Percentiles rank a stretch among this genome's conserved stretches.
Evolutionary conservation across 2,797 vertebrate species (phyloP).

Genomic region (Coluber constrictor): DNA sequence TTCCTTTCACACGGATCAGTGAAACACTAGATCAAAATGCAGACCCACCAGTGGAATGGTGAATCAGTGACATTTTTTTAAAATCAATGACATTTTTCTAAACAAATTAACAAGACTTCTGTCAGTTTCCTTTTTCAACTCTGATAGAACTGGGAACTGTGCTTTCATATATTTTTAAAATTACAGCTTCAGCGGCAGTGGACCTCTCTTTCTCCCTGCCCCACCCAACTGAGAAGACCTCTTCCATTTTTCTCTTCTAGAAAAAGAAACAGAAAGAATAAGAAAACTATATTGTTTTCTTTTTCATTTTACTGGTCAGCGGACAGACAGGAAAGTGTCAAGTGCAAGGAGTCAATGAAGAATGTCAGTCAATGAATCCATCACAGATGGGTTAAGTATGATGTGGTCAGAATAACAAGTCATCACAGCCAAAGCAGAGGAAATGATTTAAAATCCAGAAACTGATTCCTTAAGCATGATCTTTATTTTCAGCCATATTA

Average conservation of each 20-base stretch:
- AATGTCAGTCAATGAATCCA: neutral
- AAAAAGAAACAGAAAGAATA: neutral
- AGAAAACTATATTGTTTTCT: neutral
- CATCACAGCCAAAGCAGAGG: neutral
- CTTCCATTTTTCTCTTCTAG: neutral
- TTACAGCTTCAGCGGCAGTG: neutral
- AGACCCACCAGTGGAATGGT: neutral
- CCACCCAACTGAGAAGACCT: neutral
- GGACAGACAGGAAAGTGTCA: neutral
- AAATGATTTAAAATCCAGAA: neutral
- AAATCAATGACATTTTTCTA: neutral
- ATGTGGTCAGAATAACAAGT: neutral
- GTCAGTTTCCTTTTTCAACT: neutral
- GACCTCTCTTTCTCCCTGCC: neutral
- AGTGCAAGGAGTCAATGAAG: neutral
- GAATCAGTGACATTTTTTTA: neutral
- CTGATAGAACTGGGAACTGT: neutral
- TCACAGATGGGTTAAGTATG: neutral
- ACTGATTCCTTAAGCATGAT: neutral
- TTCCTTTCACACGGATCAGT: neutral
- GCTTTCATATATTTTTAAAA: neutral
- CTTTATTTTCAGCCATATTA: neutral
- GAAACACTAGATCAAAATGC: neutral
- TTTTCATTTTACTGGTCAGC: neutral
- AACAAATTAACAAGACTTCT: neutral